Conservation (phyloP, 1,140 invertebrate species). For the Heliconius himera region DNA sequence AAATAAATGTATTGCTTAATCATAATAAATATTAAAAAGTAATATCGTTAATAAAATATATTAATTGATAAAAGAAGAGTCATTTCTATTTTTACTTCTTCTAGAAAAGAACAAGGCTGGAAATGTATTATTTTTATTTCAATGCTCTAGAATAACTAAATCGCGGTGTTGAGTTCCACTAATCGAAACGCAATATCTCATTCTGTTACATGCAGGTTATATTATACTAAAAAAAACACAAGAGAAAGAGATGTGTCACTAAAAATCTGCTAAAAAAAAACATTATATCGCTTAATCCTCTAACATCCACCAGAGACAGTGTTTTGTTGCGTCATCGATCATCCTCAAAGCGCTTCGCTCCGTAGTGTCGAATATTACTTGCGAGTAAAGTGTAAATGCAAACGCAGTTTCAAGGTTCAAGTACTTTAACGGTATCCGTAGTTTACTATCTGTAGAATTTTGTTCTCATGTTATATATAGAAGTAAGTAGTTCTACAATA, state of each 20-base stretch:
- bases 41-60: too few relatives aligned
- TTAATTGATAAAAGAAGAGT: too few relatives aligned
- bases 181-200: too few relatives aligned
- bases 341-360: slow-evolving; percentile 64
- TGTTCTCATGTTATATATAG: not conserved
- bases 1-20: accelerated
- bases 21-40: too few relatives aligned
- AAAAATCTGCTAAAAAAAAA: not conserved
- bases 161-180: too few relatives aligned
- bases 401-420: slow-evolving; percentile 19
- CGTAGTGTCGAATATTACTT: slow-evolving; percentile 67
- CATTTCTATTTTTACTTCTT: too few relatives aligned
- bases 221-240: too few relatives aligned
- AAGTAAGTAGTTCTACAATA: not conserved
- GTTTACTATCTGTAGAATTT: not conserved
- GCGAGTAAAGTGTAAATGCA: slow-evolving; percentile 45
- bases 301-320: slow-evolving; percentile 37
- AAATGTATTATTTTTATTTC: too few relatives aligned
- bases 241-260: too few relatives aligned
- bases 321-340: slow-evolving; percentile 71
- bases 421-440: slow-evolving; percentile 5
- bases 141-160: too few relatives aligned
- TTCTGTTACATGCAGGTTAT: too few relatives aligned
- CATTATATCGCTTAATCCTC: slow-evolving; percentile 21
- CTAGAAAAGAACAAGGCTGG: too few relatives aligned